Evolutionary conservation across 1,140 invertebrate genomes (phyloP).

Genomic region (Steinernema feltiae): DNA sequence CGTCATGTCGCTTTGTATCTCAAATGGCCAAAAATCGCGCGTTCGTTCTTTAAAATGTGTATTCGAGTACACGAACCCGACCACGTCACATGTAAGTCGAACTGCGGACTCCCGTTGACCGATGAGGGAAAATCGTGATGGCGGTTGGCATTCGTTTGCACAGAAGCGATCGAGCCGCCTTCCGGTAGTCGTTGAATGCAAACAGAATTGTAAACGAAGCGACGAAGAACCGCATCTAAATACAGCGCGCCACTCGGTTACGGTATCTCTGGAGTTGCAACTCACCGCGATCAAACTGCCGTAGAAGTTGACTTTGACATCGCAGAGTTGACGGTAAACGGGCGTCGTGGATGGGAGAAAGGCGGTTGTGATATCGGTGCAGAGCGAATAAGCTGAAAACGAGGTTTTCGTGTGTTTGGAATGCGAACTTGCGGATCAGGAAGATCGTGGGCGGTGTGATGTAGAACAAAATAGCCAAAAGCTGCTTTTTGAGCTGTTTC

Average conservation of each 20-base stretch:
- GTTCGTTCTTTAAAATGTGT: no score
- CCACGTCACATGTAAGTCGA: no score
- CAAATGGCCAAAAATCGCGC: no score
- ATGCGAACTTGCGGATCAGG: neutral
- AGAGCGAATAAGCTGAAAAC: neutral
- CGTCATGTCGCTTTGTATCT: no score
- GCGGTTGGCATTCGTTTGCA: no score
- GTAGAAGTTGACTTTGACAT: neutral
- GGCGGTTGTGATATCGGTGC: neutral
- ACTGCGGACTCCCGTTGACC: no score
- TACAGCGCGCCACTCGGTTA: neutral
- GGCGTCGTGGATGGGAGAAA: neutral
- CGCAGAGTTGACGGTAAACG: neutral
- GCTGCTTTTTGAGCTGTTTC: neutral
- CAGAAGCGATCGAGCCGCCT: no score
- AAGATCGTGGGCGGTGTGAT: neutral
- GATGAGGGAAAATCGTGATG: no score
- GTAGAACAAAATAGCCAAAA: neutral
- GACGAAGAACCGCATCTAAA: neutral
- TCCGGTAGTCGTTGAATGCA: neutral
- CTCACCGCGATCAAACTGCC: neutral
- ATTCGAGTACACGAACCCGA: no score
- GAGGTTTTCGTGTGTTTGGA: neutral
- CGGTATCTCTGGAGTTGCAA: neutral
- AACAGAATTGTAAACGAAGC: neutral